These are phyloP conservation scores for Lepus americanus DNA, from an alignment of 2,113 vertebrate species.

Conservation along the genomic window DNA sequence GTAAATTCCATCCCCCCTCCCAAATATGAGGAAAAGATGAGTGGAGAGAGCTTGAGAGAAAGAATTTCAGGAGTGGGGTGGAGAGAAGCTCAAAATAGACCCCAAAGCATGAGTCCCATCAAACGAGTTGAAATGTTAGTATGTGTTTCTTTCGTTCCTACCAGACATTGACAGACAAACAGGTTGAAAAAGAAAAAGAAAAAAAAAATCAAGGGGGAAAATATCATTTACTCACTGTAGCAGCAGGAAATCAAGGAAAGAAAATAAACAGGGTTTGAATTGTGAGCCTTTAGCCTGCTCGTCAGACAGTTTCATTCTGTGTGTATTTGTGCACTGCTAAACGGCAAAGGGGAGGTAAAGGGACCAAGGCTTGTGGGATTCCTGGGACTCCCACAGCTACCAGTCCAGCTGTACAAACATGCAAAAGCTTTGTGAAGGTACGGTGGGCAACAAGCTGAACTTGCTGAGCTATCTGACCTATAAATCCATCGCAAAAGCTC, in stretches of 20 bases:
- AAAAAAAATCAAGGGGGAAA: constrained; percentile 85
- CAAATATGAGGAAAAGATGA: constrained; percentile 72
- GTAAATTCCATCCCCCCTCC: background rate
- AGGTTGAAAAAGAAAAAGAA: constrained; percentile 84
- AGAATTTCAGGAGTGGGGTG: background rate
- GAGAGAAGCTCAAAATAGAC: constrained; percentile 46
- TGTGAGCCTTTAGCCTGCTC: constrained; percentile 89
- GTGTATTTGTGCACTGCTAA: constrained; percentile 89
- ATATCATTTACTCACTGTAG: constrained; percentile 92
- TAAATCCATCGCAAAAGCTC: constrained; percentile 90
- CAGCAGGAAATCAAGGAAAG: constrained; percentile 91
- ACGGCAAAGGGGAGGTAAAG: constrained; percentile 89
- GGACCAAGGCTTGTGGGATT: constrained; percentile 90
- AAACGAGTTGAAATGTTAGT: constrained; percentile 75
- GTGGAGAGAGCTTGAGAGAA: constrained; percentile 26
- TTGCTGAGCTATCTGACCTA: constrained; percentile 92
- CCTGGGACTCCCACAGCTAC: constrained; percentile 92
- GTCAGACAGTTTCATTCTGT: constrained; percentile 89
- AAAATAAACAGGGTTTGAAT: constrained; percentile 92
- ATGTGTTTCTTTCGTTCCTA: constrained; percentile 83
- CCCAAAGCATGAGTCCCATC: constrained; percentile 68
- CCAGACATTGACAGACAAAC: constrained; percentile 88
- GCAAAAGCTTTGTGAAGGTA: constrained; percentile 93
- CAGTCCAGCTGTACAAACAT: constrained; percentile 97
- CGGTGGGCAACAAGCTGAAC: constrained; percentile 94